Base-by-base conservation (phyloP, 2,797 vertebrate genomes). In the Pyrrhura leucotis region DNA sequence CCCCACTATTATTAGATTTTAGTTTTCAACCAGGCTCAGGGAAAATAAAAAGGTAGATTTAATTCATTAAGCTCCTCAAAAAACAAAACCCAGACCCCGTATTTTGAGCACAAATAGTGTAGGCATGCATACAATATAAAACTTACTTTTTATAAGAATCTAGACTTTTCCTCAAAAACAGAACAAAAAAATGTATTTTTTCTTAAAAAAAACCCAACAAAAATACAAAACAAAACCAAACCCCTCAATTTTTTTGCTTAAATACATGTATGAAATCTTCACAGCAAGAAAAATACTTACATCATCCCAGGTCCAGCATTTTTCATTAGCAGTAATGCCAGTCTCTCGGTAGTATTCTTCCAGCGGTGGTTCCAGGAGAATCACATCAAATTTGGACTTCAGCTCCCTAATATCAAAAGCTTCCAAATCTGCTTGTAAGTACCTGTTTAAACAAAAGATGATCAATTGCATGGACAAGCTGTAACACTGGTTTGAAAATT, bases 311-410 rank as follows among this genome's bases (percentile, higher is more conserved):
- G 98, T 99, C 99, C 99, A 99, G 97, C 99, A 99, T 58, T 99
- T 99, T 42, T 99, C 99, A 39, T 99, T 99, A 90, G 99, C 99
- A 71, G 99, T 99, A 90, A 99, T 99, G 89, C 99, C 99, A 1
- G 99, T 99, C 97, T 99, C 99, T 91, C 99, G 98, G 97, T 99
- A 99, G 95, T 99, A 99, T 73, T 99, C 99, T 94, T 99, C 99
- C 69, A 99, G 89, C 0, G 99, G 99, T 31, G 99, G 99, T 90
- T 99, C 99, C 75, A 99, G 98, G 44, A 99, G 98, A 91, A 99
- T 99, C 73, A 99, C 99, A 91, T 99, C 99, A 95, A 99, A 99
- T 96, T 99, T 99, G 91, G 99, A 99, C 90, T 99, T 99, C 68
- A 99, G 95, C 75, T 99, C 99, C 95, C 99, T 97, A 81, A 99